These are phyloP conservation scores for Chrysaora quinquecirrha DNA, from an alignment of 30 jellyfish, hydroid and myxozoan species.

Conservation along the genomic window DNA sequence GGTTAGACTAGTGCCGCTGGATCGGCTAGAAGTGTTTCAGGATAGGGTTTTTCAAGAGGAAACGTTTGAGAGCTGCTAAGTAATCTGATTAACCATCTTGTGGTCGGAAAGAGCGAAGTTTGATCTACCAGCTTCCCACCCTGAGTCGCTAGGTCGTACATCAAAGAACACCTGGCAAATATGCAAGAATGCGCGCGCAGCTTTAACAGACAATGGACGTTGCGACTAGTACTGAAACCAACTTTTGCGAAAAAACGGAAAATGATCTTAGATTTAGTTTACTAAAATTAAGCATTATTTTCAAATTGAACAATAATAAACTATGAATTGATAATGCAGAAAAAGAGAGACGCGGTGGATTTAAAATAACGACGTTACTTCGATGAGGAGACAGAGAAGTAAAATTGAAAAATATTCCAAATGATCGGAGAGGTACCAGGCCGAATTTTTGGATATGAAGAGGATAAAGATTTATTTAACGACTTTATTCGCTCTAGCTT, in stretches of 20 bases:
- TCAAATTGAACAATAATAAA: neutral
- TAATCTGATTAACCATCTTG: slow-evolving; percentile 36
- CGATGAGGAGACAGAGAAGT: no score
- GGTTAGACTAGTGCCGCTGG: no score
- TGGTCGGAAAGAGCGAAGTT: slow-evolving; percentile 29
- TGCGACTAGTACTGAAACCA: neutral
- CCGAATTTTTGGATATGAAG: slow-evolving; percentile 34
- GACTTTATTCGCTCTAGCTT: slow-evolving; percentile 18
- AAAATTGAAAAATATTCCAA: slow-evolving; percentile 17
- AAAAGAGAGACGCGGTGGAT: neutral
- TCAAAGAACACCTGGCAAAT: slow-evolving; percentile 38
- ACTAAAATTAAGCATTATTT: slow-evolving; percentile 13
- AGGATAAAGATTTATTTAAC: slow-evolving; percentile 17
- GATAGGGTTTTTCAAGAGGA: no score
- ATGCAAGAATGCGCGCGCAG: slow-evolving; percentile 70
- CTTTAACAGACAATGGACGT: slow-evolving; percentile 28
- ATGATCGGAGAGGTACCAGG: slow-evolving; percentile 31
- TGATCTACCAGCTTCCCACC: slow-evolving; percentile 77
- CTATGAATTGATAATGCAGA: neutral
- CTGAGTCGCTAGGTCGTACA: slow-evolving; percentile 41
- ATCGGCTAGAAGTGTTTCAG: no score
- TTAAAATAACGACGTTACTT: neutral
- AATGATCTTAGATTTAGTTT: slow-evolving; percentile 55
- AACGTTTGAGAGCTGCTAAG: no score
- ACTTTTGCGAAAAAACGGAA: slow-evolving; percentile 1